These are phyloP conservation scores for Spodoptera litura DNA, from an alignment of 1,140 invertebrate genomes.

Conservation along the genomic window DNA sequence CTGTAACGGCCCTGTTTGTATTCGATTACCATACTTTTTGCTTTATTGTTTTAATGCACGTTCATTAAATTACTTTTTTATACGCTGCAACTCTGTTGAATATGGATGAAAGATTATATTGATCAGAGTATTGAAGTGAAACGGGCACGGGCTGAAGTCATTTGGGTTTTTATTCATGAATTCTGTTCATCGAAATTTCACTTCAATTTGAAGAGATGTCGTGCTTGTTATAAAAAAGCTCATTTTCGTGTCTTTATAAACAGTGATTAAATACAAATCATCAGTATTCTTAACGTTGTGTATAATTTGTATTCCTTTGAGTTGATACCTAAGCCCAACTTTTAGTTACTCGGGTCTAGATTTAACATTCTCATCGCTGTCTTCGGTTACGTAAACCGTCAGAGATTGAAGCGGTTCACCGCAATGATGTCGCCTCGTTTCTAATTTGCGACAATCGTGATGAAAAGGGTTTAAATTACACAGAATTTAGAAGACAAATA, in stretches of 20 bases:
- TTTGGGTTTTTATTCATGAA: neutral
- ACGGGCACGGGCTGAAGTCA: neutral
- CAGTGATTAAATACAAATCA: neutral
- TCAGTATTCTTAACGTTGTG: neutral
- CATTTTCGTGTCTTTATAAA: too few species aligned
- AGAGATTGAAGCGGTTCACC: slow-evolving; percentile 18
- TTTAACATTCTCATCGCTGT: neutral
- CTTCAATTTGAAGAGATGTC: too few species aligned
- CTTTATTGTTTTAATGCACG: slow-evolving; percentile 48
- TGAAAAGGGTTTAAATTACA: slow-evolving; percentile 34
- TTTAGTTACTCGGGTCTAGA: neutral
- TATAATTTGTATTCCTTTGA: neutral
- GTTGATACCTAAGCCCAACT: neutral
- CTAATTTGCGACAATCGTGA: slow-evolving; percentile 30
- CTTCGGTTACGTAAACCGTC: slow-evolving; percentile 52
- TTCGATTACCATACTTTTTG: slow-evolving; percentile 63
- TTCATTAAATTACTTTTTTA: slow-evolving; percentile 38
- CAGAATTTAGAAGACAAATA: slow-evolving; percentile 6
- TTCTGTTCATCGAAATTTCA: too few species aligned
- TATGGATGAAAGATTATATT: slow-evolving; percentile 38
- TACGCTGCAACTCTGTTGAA: slow-evolving; percentile 29
- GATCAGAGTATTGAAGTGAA: slow-evolving; percentile 18
- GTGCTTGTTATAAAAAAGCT: too few species aligned
- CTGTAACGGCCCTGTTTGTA: slow-evolving; percentile 68
- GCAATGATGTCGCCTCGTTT: slow-evolving; percentile 35